These are phyloP conservation scores for Calyptommatus sinebrachiatus DNA, from an alignment of 2,113 vertebrate species.

Conservation along the genomic window DNA sequence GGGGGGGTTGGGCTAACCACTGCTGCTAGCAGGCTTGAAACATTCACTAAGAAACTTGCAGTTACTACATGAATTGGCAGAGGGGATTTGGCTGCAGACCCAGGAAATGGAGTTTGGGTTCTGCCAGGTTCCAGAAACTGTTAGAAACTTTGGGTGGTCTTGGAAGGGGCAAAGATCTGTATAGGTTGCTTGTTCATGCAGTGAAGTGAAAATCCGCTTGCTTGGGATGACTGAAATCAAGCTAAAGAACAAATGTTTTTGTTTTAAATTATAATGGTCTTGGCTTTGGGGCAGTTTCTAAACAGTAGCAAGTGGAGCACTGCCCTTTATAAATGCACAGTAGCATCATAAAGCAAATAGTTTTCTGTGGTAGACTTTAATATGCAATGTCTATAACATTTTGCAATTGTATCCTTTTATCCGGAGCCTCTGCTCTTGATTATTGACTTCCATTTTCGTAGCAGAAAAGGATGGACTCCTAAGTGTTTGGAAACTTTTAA, in stretches of 20 bases:
- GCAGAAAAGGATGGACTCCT: slow-evolving; percentile 16
- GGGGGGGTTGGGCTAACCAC: too few relatives aligned
- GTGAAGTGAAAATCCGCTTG: neutral
- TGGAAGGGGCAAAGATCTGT: neutral
- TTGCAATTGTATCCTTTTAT: neutral
- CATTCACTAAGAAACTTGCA: neutral
- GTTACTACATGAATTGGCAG: neutral
- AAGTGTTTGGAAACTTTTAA: slow-evolving; percentile 39
- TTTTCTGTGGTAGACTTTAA: neutral
- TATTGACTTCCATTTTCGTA: slow-evolving; percentile 14
- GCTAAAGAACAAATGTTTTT: neutral
- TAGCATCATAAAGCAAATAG: neutral
- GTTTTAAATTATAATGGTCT: neutral
- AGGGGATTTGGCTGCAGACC: neutral
- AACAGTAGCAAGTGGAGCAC: neutral
- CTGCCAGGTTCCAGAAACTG: neutral
- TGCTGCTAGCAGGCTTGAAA: neutral
- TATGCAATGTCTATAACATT: slow-evolving; percentile 22
- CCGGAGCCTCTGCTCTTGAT: neutral
- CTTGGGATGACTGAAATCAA: neutral
- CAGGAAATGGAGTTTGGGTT: neutral
- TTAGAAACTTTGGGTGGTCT: slow-evolving; percentile 35
- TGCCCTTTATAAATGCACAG: neutral
- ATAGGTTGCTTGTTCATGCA: neutral
- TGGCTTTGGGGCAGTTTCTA: neutral